Percentiles rank a stretch among this genome's conserved stretches.
Conservation (phyloP, 2,113 vertebrate genomes). For the Promerops cafer region DNA sequence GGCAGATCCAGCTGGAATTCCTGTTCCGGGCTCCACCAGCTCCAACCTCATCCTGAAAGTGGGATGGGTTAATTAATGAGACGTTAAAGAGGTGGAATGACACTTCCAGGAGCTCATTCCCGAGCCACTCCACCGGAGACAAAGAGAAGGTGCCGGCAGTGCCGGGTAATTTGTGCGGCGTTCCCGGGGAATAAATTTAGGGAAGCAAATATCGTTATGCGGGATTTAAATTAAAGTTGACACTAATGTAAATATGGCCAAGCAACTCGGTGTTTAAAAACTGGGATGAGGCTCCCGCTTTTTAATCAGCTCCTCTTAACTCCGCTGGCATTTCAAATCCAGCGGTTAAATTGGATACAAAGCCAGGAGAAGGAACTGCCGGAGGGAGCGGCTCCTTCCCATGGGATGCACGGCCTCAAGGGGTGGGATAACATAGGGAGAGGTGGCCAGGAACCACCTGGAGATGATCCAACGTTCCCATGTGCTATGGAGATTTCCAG, state of each 20-base stretch:
- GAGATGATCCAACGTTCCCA: neutral
- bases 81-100: slow-evolving; percentile 73
- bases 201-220: slow-evolving; percentile 78
- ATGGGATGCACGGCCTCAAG: neutral
- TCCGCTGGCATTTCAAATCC: slow-evolving; percentile 74
- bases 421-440: neutral
- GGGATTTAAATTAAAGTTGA: slow-evolving; percentile 81
- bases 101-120: slow-evolving; percentile 73
- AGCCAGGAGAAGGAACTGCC: slow-evolving; percentile 15
- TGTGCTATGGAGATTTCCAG: neutral
- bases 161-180: slow-evolving; percentile 72
- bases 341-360: slow-evolving; percentile 73
- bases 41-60: neutral
- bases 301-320: slow-evolving; percentile 77
- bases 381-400: neutral
- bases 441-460: neutral
- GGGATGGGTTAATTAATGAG: slow-evolving; percentile 69
- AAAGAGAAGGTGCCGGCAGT: slow-evolving; percentile 68
- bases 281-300: slow-evolving; percentile 72
- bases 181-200: slow-evolving; percentile 71
- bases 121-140: slow-evolving; percentile 69
- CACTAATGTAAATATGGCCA: slow-evolving; percentile 76
- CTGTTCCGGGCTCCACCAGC: accelerated
- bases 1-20: neutral
- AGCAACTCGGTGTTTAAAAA: slow-evolving; percentile 71